Percentiles rank a stretch among this genome's conserved stretches.
phyloP scores from a whole-genome alignment of 2,888 invertebrate genomes.

The Tromatobia lineatoria region DNA sequence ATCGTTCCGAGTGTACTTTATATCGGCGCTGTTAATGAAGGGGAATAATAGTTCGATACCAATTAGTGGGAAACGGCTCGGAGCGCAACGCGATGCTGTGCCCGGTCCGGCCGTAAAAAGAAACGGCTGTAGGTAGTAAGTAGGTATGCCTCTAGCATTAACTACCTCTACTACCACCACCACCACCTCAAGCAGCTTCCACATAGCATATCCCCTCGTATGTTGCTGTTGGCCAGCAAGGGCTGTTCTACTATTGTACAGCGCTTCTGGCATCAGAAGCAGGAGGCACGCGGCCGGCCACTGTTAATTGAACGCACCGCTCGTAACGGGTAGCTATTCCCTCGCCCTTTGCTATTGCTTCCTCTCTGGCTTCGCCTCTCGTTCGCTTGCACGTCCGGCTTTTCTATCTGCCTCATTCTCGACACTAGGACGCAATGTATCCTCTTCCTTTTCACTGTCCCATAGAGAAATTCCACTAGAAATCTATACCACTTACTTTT shows the following conservation, averaged over 20 bases:
- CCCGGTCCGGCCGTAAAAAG: slow-evolving; percentile 82
- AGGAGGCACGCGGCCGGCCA: slow-evolving; percentile 77
- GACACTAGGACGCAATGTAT: slow-evolving; percentile 26
- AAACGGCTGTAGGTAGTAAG: slow-evolving; percentile 85
- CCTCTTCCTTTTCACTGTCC: slow-evolving; percentile 31
- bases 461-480: slow-evolving; percentile 72
- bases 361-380: slow-evolving; percentile 47
- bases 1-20: slow-evolving; percentile 66
- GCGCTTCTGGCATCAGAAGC: slow-evolving; percentile 49
- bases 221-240: slow-evolving; percentile 51
- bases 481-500: slow-evolving; percentile 85
- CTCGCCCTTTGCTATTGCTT: slow-evolving; percentile 60
- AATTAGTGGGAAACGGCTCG: slow-evolving; percentile 83
- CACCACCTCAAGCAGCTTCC: slow-evolving; percentile 58
- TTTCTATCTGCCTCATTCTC: slow-evolving; percentile 41
- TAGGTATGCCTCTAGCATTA: slow-evolving; percentile 84
- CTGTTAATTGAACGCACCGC: slow-evolving; percentile 85
- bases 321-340: slow-evolving; percentile 79
- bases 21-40: slow-evolving; percentile 81
- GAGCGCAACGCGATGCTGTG: slow-evolving; percentile 69
- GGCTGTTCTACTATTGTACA: slow-evolving; percentile 52
- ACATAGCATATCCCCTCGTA: slow-evolving; percentile 56
- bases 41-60: slow-evolving; percentile 85
- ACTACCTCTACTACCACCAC: slow-evolving; percentile 77
- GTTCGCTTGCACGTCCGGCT: slow-evolving; percentile 43